Conservation (phyloP, 2,113 vertebrate species). For the Chamaea fasciata region DNA sequence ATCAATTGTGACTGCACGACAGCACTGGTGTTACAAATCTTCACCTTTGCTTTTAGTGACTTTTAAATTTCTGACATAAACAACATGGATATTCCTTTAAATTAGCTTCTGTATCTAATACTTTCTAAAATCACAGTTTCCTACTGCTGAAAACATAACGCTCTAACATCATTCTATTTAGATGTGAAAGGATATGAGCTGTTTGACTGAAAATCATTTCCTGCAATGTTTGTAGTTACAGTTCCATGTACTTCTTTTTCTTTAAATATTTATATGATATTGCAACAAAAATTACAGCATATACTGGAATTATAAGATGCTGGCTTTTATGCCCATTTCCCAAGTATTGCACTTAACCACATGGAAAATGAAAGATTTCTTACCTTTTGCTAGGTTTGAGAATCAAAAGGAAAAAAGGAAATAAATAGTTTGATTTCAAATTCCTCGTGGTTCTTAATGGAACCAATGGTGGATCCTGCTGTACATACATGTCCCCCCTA, state of each 20-base stretch:
- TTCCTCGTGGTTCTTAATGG: background rate
- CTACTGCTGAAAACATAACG: background rate
- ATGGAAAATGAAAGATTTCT: background rate
- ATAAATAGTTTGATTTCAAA: background rate
- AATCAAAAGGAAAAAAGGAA: background rate
- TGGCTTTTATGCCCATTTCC: background rate
- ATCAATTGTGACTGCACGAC: background rate
- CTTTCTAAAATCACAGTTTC: background rate
- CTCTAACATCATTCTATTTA: background rate
- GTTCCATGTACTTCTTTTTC: background rate
- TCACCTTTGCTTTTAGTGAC: background rate
- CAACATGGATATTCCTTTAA: background rate
- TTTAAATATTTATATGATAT: background rate
- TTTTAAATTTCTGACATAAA: background rate
- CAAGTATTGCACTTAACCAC: background rate
- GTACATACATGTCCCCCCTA: background rate
- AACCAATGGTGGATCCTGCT: background rate
- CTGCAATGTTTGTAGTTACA: background rate
- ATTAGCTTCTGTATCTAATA: background rate
- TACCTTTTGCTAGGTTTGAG: background rate
- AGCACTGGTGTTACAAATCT: background rate
- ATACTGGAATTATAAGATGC: background rate
- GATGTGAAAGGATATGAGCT: background rate
- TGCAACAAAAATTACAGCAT: background rate
- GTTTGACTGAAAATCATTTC: background rate